Conservation (phyloP, 2,888 invertebrate species). For the Xanthorhoe designata region DNA sequence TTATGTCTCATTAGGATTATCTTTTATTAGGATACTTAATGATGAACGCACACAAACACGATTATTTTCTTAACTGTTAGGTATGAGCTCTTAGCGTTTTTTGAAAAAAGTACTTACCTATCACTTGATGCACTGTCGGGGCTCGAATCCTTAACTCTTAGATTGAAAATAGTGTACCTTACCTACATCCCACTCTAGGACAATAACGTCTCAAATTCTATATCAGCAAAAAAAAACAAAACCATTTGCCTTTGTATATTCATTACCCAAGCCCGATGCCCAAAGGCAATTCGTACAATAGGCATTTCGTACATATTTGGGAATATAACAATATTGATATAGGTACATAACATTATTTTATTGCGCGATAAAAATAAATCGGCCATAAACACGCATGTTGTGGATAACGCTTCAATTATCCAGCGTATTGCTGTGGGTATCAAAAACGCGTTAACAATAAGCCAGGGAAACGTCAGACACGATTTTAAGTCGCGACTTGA, state of each 20-base stretch:
- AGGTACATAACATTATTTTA: conserved; percentile 42
- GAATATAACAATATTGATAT: conserved; percentile 32
- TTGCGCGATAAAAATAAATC: conserved; percentile 42
- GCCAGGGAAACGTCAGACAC: conserved; percentile 12
- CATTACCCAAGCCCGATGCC: conserved; percentile 5
- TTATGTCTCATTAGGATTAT: too few species aligned
- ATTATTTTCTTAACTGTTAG: too few species aligned
- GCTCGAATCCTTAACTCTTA: too few species aligned
- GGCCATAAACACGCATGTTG: conserved; percentile 36
- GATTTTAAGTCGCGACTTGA: conserved; percentile 12
- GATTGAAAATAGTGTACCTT: too few species aligned
- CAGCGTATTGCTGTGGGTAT: conserved; percentile 35
- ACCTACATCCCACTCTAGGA: too few species aligned
- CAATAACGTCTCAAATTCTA: background rate
- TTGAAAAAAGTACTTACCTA: too few species aligned
- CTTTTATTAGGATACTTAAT: too few species aligned
- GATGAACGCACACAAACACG: too few species aligned
- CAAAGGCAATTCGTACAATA: conserved; percentile 12
- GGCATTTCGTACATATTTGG: conserved; percentile 15
- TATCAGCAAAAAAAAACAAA: background rate
- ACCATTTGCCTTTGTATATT: conserved; percentile 11
- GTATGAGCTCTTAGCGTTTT: too few species aligned
- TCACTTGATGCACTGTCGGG: too few species aligned
- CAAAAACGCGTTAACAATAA: conserved; percentile 37
- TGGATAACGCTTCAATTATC: conserved; percentile 34